phyloP scores from a whole-genome alignment of 2,888 invertebrate genomes.

The Thysanoteuthis rhombus region DNA sequence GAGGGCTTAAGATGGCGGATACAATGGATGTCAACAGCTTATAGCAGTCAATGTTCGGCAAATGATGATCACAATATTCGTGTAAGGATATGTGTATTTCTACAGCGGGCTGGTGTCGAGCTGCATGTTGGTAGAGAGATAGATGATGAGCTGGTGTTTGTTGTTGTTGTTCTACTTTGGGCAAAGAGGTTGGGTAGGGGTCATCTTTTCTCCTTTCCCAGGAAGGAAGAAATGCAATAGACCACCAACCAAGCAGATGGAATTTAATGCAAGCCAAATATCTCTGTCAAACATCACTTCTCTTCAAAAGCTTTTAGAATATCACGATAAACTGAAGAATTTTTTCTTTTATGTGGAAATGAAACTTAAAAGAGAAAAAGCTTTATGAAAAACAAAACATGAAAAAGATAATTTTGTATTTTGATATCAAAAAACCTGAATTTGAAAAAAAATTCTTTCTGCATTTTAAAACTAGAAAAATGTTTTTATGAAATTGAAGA shows the following conservation, averaged over 20 bases:
- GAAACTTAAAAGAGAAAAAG: background rate
- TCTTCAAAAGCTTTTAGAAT: background rate
- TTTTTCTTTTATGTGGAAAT: background rate
- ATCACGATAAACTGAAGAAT: background rate
- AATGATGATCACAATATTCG: background rate
- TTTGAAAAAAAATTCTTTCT: background rate
- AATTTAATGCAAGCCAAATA: background rate
- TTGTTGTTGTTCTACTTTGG: background rate
- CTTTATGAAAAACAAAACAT: background rate
- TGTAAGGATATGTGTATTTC: background rate
- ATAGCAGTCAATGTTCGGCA: background rate
- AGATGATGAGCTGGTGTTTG: background rate
- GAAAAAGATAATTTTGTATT: background rate
- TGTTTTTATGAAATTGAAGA: background rate
- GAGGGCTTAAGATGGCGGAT: background rate
- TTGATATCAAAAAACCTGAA: background rate
- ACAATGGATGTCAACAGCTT: constrained; percentile 12
- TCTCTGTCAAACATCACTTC: background rate
- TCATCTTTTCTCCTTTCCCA: background rate
- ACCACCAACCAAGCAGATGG: background rate
- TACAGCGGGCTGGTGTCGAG: background rate
- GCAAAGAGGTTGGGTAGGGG: background rate
- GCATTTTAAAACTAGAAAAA: background rate
- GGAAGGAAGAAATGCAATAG: background rate
- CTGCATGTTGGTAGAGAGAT: background rate